Evolutionary conservation across 2,888 invertebrate species (phyloP), one percentile per base, ranked within the genome.

Genomic region (Perizoma flavofasciatum): DNA sequence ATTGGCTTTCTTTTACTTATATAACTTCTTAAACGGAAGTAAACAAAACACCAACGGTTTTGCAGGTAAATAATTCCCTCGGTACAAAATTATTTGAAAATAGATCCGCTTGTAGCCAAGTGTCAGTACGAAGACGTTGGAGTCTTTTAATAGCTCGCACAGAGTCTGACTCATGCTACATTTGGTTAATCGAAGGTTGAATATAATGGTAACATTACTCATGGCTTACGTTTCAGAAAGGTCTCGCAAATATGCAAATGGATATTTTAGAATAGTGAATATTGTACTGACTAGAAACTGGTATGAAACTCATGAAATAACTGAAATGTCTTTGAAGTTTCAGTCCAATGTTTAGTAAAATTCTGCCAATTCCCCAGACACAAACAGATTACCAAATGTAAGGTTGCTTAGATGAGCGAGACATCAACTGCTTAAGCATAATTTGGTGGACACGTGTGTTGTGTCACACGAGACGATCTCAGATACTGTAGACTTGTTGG

Each of bases 171-270:
- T 91, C 90, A 89, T 75, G 71, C 65, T 73, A 74, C 85, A 84
- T 88, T 88, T 79, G 80, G 83, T 82, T 85, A 87, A 90, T 88
- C 86, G 88, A 88, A 85, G 83, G 81, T 84, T 88, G 85, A 82
- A 61, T 41, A 51, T 63, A 61, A 65, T 63, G 49, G 65, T 60
- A 49, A 53, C 64, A 66, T 64, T 65, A 63, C 66, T 65, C 65
- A 65, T 48, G 49, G 59, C 49, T 59, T 53, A 50, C 40, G 51
- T 59, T 60, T 43, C 49, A 3, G 22, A 22, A 2, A 59, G 47
- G n/a, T 56, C 55, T 58, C 48, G 52, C 43, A 40, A 59, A 44
- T 49, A 52, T 40, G 51, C 55, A 48, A 49, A 61, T 9, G 37
- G 33, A 49, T 56, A 50, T 50, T 50, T 46, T 8, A 34, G 32